Conservation (phyloP, 2,113 vertebrate species). For the Hypocryptadius cinnamomeus region DNA sequence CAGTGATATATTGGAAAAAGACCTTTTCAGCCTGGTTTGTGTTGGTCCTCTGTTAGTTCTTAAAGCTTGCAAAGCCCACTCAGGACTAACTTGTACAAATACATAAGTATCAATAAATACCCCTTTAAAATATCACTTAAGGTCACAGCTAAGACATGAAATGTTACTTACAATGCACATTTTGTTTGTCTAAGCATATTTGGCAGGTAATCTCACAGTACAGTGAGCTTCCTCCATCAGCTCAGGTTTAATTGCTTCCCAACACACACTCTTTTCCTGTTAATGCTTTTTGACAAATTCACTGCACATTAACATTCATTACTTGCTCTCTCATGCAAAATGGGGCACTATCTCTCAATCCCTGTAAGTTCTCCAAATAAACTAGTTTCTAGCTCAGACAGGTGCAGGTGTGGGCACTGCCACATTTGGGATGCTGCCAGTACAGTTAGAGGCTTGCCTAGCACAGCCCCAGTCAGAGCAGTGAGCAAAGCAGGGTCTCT, state of each 20-base stretch:
- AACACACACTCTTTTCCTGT: background rate
- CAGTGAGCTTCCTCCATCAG: background rate
- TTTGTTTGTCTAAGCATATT: background rate
- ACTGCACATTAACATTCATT: conserved; percentile 17
- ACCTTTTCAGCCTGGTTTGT: background rate
- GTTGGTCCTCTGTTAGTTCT: background rate
- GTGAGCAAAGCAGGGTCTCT: background rate
- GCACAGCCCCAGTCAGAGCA: background rate
- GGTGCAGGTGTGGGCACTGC: background rate
- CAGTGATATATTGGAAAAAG: background rate
- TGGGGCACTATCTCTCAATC: background rate
- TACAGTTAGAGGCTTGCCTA: background rate
- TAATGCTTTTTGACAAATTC: conserved; percentile 33
- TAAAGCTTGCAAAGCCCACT: background rate
- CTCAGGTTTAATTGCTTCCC: conserved; percentile 22
- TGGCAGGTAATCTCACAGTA: background rate
- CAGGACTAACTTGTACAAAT: background rate
- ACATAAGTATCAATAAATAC: background rate
- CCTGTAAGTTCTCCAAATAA: background rate
- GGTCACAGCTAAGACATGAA: background rate
- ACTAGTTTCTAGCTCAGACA: background rate
- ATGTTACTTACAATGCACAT: background rate
- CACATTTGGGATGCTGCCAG: background rate
- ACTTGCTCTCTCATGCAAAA: conserved; percentile 3
- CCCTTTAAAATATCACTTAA: background rate